Base-by-base conservation (phyloP, 1,140 invertebrate genomes). In the Stratiolaelaps scimitus region DNA sequence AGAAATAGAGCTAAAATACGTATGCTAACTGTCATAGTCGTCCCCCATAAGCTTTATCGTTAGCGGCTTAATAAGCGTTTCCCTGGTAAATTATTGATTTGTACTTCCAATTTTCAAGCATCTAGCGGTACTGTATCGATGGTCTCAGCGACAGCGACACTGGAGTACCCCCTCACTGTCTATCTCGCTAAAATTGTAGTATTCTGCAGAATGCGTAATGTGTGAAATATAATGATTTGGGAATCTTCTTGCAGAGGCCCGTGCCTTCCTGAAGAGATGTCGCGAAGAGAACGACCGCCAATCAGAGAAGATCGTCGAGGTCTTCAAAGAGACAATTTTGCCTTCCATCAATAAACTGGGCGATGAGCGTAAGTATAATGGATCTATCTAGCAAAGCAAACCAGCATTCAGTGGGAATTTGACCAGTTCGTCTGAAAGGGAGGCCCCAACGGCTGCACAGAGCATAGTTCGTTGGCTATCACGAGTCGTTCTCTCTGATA, bases 241-340 rank as follows among this genome's bases (percentile, higher is more conserved):
- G 23, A 67, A 44, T 34, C 64, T 56, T 65, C 64, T 71, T 70
- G 53, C 67, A 95, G 92, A 90, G 71, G 86, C 85, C 48, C 79
- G 84, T 71, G 86, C 90, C 70, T 78, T 85, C 68, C 79, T 98
- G 64, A 80, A 88, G 69, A 83, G 83, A 71, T 93, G 92, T 86
- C 81, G 94, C 73, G 94, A 98, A 78, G 87, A 91, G 70, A 92
- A 92, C 73, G 84, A 86, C 56, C 80, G 95, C 45, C 83, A 84
- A 73, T 94, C 92, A 74, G 81, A 86, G 73, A 89, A 94, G 73
- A 83, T 95, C 0, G 80, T 97, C 0, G 82, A 88, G 69, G 74
- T 96, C 64, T 97, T 90, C 89, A 83, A 88, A 68, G 79, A 80
- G 5, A 78, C 84, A 44, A 74, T 95, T n/a, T 81, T 81, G 72